phyloP scores from a whole-genome alignment of 2,888 invertebrate species.

The Drosophila koepferae region DNA sequence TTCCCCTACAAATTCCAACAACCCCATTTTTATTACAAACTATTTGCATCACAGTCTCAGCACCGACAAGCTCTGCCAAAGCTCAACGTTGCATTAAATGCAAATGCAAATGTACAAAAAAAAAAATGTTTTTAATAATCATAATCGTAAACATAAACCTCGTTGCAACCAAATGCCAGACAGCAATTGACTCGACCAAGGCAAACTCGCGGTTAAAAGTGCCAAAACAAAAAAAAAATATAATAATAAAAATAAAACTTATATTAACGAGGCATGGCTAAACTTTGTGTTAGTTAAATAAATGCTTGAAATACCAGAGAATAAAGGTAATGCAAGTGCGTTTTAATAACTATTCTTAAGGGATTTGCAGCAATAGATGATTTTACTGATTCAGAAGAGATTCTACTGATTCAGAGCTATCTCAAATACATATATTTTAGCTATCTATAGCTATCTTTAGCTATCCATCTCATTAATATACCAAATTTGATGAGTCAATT shows the following conservation, averaged over 20 bases:
- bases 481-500: not conserved
- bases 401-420: too few species aligned
- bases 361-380: not conserved
- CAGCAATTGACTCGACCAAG: slow-evolving; percentile 34
- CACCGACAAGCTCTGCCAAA: slow-evolving; percentile 27
- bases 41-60: slow-evolving; percentile 31
- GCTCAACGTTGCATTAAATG: slow-evolving; percentile 66
- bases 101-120: slow-evolving; percentile 32
- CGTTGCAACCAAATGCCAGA: slow-evolving; percentile 54
- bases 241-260: slow-evolving; percentile 29
- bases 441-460: not conserved
- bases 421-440: not conserved
- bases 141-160: slow-evolving; percentile 41
- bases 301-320: slow-evolving; percentile 2
- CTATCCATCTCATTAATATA: not conserved
- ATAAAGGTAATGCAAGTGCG: not conserved
- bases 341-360: not conserved
- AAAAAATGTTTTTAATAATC: slow-evolving; percentile 51
- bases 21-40: slow-evolving; percentile 27
- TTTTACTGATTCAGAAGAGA: too few species aligned
- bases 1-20: not conserved
- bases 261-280: slow-evolving; percentile 38
- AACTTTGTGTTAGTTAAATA: slow-evolving; percentile 37
- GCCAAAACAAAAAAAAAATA: slow-evolving; percentile 10
- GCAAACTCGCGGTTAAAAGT: slow-evolving; percentile 38